A percentile compares a stretch with the other conserved stretches of the same genome.
These are phyloP conservation scores for Cephus sareptanus DNA, from an alignment of 2,888 invertebrate genomes.

Conservation along the genomic window DNA sequence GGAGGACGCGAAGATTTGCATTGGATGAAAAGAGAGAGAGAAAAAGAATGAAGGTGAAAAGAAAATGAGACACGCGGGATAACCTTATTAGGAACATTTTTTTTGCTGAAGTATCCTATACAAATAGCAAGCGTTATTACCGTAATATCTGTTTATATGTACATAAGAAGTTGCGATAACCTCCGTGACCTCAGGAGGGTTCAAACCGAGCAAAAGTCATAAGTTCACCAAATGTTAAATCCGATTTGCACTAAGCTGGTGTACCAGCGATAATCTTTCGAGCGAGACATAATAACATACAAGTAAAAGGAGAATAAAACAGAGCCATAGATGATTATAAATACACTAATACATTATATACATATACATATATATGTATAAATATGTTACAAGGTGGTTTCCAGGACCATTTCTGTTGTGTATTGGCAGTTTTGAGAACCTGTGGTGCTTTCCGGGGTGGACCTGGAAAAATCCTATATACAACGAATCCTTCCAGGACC, in stretches of 20 bases:
- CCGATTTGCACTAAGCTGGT: constrained; percentile 40
- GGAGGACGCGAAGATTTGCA: not conserved
- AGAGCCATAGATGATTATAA: no score
- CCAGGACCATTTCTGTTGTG: no score
- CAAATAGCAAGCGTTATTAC: constrained; percentile 40
- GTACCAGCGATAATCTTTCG: constrained; percentile 30
- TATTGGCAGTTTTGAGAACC: no score
- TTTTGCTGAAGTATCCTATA: constrained; percentile 30
- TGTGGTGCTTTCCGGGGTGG: no score
- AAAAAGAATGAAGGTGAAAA: not conserved
- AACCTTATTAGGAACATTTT: not conserved
- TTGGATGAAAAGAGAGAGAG: not conserved
- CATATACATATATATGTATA: not conserved
- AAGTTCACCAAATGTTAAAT: constrained; percentile 49
- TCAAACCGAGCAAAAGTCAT: constrained; percentile 46
- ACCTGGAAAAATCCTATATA: no score
- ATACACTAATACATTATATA: constrained; percentile 2
- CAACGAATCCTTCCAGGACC: no score
- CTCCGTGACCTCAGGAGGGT: constrained; percentile 28
- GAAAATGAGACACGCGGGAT: not conserved
- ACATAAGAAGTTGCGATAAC: constrained; percentile 50
- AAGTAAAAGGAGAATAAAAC: no score
- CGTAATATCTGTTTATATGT: constrained; percentile 58
- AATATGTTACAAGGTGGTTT: no score
- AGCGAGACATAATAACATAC: constrained; percentile 37